A percentile compares a stretch with the other conserved stretches of the same genome.
Conservation (phyloP, 2,113 vertebrate genomes). For the Cygnus buccinator region DNA sequence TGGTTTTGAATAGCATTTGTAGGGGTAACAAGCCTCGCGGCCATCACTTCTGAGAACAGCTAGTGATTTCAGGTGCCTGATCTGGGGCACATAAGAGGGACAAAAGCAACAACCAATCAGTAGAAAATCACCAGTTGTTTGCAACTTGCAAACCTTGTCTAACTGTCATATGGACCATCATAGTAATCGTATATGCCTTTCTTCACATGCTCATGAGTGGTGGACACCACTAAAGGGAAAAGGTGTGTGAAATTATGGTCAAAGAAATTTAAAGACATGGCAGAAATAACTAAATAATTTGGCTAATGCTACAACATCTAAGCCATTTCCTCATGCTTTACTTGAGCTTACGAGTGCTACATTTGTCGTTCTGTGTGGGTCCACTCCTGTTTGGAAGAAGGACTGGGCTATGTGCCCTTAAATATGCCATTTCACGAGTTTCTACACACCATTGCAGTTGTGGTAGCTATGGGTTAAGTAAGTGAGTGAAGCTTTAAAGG, state of each 20-base stretch:
- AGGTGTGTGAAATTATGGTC: not conserved
- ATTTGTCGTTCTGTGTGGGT: not conserved
- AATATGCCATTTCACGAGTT: not conserved
- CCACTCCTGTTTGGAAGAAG: not conserved
- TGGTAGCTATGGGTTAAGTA: not conserved
- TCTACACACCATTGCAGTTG: not conserved
- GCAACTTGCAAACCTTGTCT: not conserved
- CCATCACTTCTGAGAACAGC: not conserved
- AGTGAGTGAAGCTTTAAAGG: not conserved
- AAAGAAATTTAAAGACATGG: not conserved
- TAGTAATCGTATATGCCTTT: too few relatives aligned
- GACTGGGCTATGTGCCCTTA: not conserved
- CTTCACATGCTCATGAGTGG: not conserved
- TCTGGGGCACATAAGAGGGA: not conserved
- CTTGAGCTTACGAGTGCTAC: not conserved
- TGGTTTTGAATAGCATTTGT: not conserved
- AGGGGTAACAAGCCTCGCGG: not conserved
- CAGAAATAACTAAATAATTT: not conserved
- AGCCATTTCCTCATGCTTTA: not conserved
- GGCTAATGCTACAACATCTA: not conserved
- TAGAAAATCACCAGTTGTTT: not conserved
- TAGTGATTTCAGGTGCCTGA: not conserved
- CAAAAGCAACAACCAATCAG: not conserved
- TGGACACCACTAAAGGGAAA: not conserved
- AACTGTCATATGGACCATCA: not conserved